These are phyloP conservation scores for Paguma larvata DNA, from an alignment of 2,797 vertebrate species.

Conservation along the genomic window DNA sequence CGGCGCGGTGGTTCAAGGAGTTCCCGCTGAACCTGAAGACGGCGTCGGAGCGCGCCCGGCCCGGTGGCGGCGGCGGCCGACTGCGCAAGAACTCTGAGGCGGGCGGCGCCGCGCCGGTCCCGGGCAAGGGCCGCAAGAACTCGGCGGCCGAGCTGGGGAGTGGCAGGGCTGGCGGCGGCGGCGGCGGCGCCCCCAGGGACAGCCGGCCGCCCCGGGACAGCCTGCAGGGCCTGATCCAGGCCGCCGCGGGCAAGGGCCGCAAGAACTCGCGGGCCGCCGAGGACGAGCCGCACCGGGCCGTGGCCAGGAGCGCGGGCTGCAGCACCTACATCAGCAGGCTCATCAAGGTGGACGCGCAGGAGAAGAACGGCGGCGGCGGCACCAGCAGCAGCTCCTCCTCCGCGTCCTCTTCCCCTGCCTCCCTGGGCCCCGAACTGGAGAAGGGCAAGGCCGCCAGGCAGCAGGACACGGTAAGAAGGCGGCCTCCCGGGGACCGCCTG, in stretches of 20 bases:
- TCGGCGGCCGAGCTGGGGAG: slow-evolving; percentile 91
- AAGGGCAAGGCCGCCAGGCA: slow-evolving; percentile 87
- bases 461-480: slow-evolving; percentile 88
- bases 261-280: slow-evolving; percentile 93
- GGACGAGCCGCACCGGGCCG: slow-evolving; percentile 88
- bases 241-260: slow-evolving; percentile 92
- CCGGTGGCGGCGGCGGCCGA: slow-evolving; percentile 87
- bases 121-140: slow-evolving; percentile 94
- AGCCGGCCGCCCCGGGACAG: slow-evolving; percentile 85
- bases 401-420: slow-evolving; percentile 79
- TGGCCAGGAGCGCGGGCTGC: slow-evolving; percentile 87
- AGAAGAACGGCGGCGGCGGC: slow-evolving; percentile 89
- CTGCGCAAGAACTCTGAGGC: slow-evolving; percentile 88
- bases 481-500: neutral
- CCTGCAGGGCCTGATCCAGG: slow-evolving; percentile 85
- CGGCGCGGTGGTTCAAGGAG: slow-evolving; percentile 98
- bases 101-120: slow-evolving; percentile 78
- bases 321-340: slow-evolving; percentile 96
- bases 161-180: slow-evolving; percentile 13
- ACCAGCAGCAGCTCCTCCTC: slow-evolving; percentile 60
- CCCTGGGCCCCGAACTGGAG: slow-evolving; percentile 88
- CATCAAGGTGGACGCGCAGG: slow-evolving; percentile 97
- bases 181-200: slow-evolving; percentile 81
- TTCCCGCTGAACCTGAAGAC: slow-evolving; percentile 96
- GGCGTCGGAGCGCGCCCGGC: slow-evolving; percentile 92